Percentiles rank a stretch among this genome's conserved stretches.
Conservation (phyloP, 2,113 vertebrate species). For the Spea multiplicata region DNA sequence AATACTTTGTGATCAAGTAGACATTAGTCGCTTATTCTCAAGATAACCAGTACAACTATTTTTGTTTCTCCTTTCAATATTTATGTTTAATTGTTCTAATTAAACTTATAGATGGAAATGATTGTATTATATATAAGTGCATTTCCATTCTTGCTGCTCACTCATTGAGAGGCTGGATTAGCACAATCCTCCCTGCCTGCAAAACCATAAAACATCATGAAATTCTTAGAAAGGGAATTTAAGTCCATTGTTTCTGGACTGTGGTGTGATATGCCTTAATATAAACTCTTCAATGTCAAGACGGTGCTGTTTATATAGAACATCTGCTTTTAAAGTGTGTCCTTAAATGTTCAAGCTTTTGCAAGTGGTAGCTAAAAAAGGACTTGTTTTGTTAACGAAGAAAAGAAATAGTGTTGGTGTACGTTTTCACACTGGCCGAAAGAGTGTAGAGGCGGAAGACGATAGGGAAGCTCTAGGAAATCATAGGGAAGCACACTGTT, state of each 20-base stretch:
- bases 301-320: conserved; percentile 34
- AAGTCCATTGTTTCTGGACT: conserved; percentile 54
- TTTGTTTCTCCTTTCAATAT: conserved; percentile 53
- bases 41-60: conserved; percentile 41
- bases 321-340: conserved; percentile 4
- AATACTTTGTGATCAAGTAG: conserved; percentile 75
- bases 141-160: conserved; percentile 58
- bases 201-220: conserved; percentile 42
- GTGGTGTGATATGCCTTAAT: conserved; percentile 54
- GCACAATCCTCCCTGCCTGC: conserved; percentile 50
- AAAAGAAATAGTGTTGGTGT: not conserved
- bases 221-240: conserved; percentile 51
- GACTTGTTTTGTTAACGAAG: conserved; percentile 7
- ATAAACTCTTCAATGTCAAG: conserved; percentile 27
- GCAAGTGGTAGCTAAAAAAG: conserved; percentile 40
- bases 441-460: not conserved
- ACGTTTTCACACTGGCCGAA: conserved; percentile 4
- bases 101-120: conserved; percentile 55
- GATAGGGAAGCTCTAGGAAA: not conserved
- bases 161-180: conserved; percentile 52
- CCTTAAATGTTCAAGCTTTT: conserved; percentile 46
- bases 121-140: conserved; percentile 37
- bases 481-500: too few species aligned
- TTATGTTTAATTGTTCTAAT: conserved; percentile 58
- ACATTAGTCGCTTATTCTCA: not conserved